Evolutionary conservation across 2,888 invertebrate genomes (phyloP).

Genomic region (Helobdella robusta): DNA sequence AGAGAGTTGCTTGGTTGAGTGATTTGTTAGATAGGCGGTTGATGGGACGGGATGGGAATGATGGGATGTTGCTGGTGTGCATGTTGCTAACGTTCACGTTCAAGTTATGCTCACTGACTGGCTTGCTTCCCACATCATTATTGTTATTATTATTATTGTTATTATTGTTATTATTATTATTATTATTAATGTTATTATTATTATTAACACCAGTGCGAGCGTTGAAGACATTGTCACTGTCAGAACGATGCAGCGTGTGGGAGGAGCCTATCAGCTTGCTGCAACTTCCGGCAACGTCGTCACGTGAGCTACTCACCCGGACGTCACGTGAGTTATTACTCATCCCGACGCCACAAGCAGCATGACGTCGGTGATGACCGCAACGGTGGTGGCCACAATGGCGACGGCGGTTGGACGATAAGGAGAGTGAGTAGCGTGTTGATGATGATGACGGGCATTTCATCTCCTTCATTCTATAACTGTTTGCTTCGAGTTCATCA

Average conservation of each 20-base stretch:
- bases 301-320: too few relatives aligned
- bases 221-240: not conserved
- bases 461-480: too few relatives aligned
- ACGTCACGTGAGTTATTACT: not conserved
- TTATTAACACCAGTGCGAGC: not conserved
- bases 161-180: not conserved
- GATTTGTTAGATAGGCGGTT: not conserved
- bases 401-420: not conserved
- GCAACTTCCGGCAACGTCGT: too few relatives aligned
- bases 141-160: not conserved
- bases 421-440: not conserved
- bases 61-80: not conserved
- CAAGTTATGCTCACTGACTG: not conserved
- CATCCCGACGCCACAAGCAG: not conserved
- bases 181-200: too few relatives aligned
- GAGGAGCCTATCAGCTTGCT: too few relatives aligned
- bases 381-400: not conserved
- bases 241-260: too few relatives aligned
- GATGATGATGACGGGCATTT: too few relatives aligned
- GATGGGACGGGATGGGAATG: not conserved
- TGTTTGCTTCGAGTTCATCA: too few relatives aligned
- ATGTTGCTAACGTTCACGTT: not conserved
- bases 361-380: not conserved
- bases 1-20: not conserved
- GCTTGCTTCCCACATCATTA: not conserved